Conservation (phyloP, 2,888 invertebrate genomes). For the Hipparchia sbordonii region DNA sequence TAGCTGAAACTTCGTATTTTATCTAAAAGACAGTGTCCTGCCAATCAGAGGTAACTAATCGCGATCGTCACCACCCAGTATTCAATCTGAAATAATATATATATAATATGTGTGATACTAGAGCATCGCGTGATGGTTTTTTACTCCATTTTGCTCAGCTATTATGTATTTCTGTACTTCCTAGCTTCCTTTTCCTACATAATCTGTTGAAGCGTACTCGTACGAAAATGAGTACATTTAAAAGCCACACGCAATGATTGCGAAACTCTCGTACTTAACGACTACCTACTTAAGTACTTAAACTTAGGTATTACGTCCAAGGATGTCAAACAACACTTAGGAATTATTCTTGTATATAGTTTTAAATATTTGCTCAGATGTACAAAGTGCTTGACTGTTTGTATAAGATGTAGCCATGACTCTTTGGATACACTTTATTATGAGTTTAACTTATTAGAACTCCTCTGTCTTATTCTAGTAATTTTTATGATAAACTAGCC, state of each 20-base stretch:
- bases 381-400: neutral
- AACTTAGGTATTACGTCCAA: conserved; percentile 10
- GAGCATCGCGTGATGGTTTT: neutral
- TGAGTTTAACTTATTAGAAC: neutral
- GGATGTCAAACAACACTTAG: conserved; percentile 15
- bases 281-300: conserved; percentile 1
- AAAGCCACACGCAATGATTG: conserved; percentile 6
- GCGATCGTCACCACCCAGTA: neutral
- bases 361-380: conserved; percentile 10
- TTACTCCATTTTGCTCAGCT: neutral
- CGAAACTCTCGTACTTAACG: conserved; percentile 10
- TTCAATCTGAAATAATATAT: neutral
- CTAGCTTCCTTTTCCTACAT: conserved; percentile 1
- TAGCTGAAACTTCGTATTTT: no score
- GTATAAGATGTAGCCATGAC: neutral
- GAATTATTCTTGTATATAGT: conserved; percentile 11
- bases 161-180: conserved; percentile 1
- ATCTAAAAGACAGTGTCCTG: no score
- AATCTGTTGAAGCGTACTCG: neutral
- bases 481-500: no score
- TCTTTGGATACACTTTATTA: conserved; percentile 1
- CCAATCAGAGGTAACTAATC: no score
- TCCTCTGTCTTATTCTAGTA: neutral
- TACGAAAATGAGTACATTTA: conserved; percentile 4
- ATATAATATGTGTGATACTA: neutral